Evolutionary conservation across 1,140 invertebrate genomes (phyloP), one percentile per base, ranked within the genome.

Genomic region (Drosophila baimaii): DNA sequence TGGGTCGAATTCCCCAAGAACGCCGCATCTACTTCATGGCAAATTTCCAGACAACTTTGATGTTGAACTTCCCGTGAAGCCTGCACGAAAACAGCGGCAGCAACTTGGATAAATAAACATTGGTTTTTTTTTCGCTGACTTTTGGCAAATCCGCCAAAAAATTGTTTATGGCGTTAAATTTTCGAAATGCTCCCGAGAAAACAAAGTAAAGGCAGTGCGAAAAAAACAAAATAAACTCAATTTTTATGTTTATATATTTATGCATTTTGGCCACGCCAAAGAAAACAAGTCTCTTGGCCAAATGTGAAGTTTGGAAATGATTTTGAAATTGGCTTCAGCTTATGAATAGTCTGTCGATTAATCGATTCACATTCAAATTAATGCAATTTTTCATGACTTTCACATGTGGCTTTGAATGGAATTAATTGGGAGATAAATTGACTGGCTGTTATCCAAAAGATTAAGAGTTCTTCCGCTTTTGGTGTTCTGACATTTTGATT

Each of bases 311-410:
- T 71, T 70, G 31, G 31, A 57, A 44, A 68, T 44, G 21, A 52
- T 65, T 69, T 66, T 7, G 57, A 63, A 66, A 68, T 68, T 21
- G 19, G 25, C 13, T 25, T 27, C n/a, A 15, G 27, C 59, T 39
- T 69, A 54, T 69, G 49, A 69, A 70, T 69, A 70, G 49, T 37
- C 65, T 37, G 17, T 47, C 65, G 21, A 69, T 56, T 46, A 46
- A 69, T 56, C 49, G 64, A 70, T 70, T 70, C 33, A 39, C 35
- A 71, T 71, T 70, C 49, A 71, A 71, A 71, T 71, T 33, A 71
- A 70, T 57, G 31, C 51, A 39, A 71, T 57, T 57, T 70, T 70
- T 71, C 37, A 70, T 69, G 31, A 65, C 57, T 65, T 65, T 65
- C 57, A 66, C 39, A 65, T 47, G 17, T 6, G 35, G 23, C 5